These are phyloP conservation scores for Xanthia icteritia DNA, from an alignment of 2,888 invertebrate species.

Conservation along the genomic window DNA sequence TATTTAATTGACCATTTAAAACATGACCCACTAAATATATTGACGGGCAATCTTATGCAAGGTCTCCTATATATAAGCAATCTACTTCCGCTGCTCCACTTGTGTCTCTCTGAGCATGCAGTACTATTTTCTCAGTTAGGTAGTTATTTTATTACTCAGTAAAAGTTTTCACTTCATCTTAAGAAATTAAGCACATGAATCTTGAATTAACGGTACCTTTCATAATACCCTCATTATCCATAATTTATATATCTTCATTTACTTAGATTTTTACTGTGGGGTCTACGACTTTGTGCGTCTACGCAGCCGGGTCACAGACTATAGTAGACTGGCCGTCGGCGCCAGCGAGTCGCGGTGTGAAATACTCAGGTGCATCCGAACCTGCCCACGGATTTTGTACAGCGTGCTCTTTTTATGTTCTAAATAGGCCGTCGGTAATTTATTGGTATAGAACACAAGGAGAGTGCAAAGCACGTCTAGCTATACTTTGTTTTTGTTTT, in stretches of 20 bases:
- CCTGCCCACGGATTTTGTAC: slow-evolving; percentile 87
- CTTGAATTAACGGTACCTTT: background rate
- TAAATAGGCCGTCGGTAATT: slow-evolving; percentile 48
- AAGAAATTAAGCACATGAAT: background rate
- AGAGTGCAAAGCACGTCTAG: slow-evolving; percentile 22
- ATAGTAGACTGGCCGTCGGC: slow-evolving; percentile 87
- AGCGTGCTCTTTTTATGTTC: slow-evolving; percentile 73
- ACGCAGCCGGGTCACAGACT: slow-evolving; percentile 74
- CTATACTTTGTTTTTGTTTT: slow-evolving; percentile 20
- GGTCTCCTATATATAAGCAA: slow-evolving; percentile 21
- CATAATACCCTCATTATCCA: background rate
- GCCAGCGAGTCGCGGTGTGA: slow-evolving; percentile 91
- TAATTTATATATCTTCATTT: background rate
- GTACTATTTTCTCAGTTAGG: background rate
- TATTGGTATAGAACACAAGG: slow-evolving; percentile 38
- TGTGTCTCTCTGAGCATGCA: background rate
- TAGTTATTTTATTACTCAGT: background rate
- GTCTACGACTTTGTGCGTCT: slow-evolving; percentile 68
- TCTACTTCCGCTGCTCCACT: slow-evolving; percentile 40
- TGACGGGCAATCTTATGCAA: slow-evolving; percentile 31
- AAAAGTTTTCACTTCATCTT: background rate
- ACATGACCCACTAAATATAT: slow-evolving; percentile 32
- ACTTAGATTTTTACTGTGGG: background rate
- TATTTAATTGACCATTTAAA: slow-evolving; percentile 19
- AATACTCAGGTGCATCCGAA: slow-evolving; percentile 92